Evolutionary conservation across 2,113 vertebrate species (phyloP).

Genomic region (Pygoscelis adeliae): DNA sequence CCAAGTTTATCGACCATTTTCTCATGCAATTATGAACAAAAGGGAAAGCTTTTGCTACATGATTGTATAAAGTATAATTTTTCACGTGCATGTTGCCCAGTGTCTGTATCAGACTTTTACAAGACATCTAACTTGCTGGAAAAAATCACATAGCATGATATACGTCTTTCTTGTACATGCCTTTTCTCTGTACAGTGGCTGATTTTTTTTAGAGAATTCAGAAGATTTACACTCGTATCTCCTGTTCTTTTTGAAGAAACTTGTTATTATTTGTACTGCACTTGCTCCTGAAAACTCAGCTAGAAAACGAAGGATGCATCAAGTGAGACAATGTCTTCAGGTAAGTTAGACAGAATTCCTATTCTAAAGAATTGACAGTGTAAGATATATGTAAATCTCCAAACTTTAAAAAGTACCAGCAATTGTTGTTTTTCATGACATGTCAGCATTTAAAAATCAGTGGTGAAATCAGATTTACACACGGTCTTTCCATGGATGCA

Average conservation of each 20-base stretch:
- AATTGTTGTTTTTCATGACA: not conserved
- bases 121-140: not conserved
- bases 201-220: not conserved
- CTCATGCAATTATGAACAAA: not conserved
- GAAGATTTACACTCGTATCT: not conserved
- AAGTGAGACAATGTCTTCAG: not conserved
- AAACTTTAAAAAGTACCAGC: not conserved
- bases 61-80: not conserved
- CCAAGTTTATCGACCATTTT: not conserved
- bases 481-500: not conserved
- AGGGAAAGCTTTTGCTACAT: not conserved
- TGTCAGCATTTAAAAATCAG: constrained; percentile 4
- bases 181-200: not conserved
- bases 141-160: not conserved
- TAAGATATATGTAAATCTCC: not conserved
- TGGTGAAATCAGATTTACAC: not conserved
- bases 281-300: not conserved
- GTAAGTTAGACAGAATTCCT: not conserved
- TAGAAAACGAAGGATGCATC: not conserved
- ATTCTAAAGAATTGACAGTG: not conserved
- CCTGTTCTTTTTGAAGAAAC: not conserved
- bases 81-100: not conserved
- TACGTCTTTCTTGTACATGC: not conserved
- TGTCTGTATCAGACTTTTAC: not conserved
- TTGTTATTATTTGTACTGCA: not conserved